Evolutionary conservation across 2,797 vertebrate species (phyloP).

Genomic region (Cygnus olor): DNA sequence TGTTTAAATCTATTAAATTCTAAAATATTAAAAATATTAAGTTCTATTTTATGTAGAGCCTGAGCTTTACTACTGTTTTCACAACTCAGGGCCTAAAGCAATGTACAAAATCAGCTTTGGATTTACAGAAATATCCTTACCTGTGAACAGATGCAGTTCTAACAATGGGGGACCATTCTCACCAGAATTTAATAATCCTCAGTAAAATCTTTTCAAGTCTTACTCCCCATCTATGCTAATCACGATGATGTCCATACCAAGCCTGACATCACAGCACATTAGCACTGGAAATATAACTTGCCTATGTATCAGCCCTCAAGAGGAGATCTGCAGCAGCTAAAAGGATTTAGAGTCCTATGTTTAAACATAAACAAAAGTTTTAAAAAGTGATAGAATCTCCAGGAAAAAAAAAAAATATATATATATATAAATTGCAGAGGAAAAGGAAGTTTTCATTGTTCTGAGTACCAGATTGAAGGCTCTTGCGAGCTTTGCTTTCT

Average conservation of each 20-base stretch:
- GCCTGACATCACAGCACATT: neutral
- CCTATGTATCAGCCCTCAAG: neutral
- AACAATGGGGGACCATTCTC: neutral
- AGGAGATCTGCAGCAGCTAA: neutral
- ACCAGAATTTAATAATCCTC: neutral
- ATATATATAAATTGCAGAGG: neutral
- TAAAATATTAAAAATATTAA: too few relatives aligned
- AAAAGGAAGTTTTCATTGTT: slow-evolving; percentile 1
- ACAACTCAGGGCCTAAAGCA: neutral
- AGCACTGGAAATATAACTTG: neutral
- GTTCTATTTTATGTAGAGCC: neutral
- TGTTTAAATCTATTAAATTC: neutral
- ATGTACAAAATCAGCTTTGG: neutral
- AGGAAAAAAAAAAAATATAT: neutral
- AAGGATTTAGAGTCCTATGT: neutral
- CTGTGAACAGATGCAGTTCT: neutral
- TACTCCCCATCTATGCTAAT: neutral
- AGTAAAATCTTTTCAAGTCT: neutral
- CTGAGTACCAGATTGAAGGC: neutral
- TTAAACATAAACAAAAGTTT: neutral
- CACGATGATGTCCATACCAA: fast-evolving
- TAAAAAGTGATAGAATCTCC: neutral
- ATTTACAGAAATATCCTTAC: neutral
- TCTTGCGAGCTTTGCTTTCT: neutral
- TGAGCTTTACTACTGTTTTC: neutral